phyloP scores from a whole-genome alignment of 2,797 vertebrate species.

The Coranthus polyacanthus region DNA sequence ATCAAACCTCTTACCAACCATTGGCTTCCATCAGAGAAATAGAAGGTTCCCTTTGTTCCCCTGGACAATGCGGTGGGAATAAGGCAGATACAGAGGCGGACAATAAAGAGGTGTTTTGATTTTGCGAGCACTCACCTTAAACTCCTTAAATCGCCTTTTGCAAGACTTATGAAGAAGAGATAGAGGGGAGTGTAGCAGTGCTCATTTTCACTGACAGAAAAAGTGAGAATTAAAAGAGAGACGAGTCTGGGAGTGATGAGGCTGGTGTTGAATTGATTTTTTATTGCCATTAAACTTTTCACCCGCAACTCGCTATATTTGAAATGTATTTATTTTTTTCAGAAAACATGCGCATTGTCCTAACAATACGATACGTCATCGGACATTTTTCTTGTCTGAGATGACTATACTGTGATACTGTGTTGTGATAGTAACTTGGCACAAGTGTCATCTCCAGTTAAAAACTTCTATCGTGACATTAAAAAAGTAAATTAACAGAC shows the following conservation, averaged over 20 bases:
- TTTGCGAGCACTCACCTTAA: slow-evolving; percentile 67
- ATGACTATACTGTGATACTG: too few relatives aligned
- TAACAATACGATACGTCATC: too few relatives aligned
- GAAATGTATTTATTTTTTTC: neutral
- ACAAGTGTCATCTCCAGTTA: too few relatives aligned
- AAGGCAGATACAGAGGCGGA: slow-evolving; percentile 82
- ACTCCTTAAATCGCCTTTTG: slow-evolving; percentile 33
- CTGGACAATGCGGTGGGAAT: slow-evolving; percentile 86
- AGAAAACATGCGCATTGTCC: neutral
- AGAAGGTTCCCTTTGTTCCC: slow-evolving; percentile 93
- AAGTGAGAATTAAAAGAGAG: neutral
- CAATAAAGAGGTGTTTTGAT: slow-evolving; percentile 79
- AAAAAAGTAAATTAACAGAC: too few relatives aligned
- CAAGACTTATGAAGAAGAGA: slow-evolving; percentile 6
- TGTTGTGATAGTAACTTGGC: too few relatives aligned
- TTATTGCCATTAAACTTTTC: neutral
- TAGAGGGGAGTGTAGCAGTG: slow-evolving; percentile 1
- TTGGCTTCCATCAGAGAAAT: slow-evolving; percentile 94
- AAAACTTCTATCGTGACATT: too few relatives aligned
- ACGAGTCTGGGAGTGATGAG: neutral
- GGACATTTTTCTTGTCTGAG: too few relatives aligned
- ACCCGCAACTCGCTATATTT: neutral
- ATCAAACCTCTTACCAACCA: slow-evolving; percentile 95
- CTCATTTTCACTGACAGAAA: neutral
- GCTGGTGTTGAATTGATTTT: slow-evolving; percentile 13